Percentiles rank a stretch among this genome's conserved stretches.
Evolutionary conservation across 2,888 invertebrate species (phyloP).

Genomic region (Parelbella ahira): DNA sequence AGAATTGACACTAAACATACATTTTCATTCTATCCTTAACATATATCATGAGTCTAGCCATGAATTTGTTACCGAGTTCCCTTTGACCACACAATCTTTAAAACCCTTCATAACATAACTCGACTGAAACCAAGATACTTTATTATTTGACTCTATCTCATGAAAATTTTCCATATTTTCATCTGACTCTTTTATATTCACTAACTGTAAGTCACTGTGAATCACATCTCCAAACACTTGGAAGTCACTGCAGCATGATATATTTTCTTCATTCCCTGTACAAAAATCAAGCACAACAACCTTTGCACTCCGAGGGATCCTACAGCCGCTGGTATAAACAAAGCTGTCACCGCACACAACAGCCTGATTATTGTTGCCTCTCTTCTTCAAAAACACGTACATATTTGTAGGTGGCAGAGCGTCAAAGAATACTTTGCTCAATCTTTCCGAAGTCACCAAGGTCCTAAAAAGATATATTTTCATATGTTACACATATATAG

Average conservation of each 20-base stretch:
- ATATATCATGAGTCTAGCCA: conserved; percentile 62
- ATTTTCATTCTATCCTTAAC: no score
- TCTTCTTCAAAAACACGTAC: conserved; percentile 72
- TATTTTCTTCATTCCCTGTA: conserved; percentile 40
- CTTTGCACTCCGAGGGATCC: conserved; percentile 58
- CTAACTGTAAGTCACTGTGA: conserved; percentile 35
- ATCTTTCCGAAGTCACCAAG: conserved; percentile 65
- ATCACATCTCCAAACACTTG: conserved; percentile 62
- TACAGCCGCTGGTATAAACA: conserved; percentile 51
- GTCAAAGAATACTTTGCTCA: conserved; percentile 62
- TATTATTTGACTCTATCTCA: conserved; percentile 60
- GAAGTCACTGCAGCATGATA: conserved; percentile 63
- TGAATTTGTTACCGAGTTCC: conserved; percentile 72
- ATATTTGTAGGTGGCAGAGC: conserved; percentile 67
- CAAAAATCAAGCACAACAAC: conserved; percentile 61
- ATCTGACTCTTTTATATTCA: conserved; percentile 35
- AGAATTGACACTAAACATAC: no score
- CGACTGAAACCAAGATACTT: conserved; percentile 75
- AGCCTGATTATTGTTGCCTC: conserved; percentile 36
- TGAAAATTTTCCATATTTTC: conserved; percentile 40
- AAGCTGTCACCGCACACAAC: conserved; percentile 57
- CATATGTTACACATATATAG: no score
- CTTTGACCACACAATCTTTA: conserved; percentile 79
- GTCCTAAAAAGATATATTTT: conserved; percentile 70
- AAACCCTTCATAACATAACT: conserved; percentile 79